Conservation (phyloP, 1,140 invertebrate species). For the Coptotermes formosanus region DNA sequence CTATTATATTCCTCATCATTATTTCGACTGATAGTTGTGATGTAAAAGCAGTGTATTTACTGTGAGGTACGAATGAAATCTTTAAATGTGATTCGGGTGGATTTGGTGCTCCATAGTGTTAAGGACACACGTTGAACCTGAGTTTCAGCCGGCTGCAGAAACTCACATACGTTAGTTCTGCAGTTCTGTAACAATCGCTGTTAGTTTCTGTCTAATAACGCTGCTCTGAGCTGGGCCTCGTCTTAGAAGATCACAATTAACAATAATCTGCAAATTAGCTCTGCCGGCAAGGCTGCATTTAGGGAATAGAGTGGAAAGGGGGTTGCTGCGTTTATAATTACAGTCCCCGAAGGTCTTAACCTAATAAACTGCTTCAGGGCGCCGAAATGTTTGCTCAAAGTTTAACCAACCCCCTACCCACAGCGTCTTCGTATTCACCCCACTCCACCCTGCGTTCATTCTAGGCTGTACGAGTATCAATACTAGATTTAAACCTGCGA, state of each 20-base stretch:
- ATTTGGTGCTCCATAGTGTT: too few relatives aligned
- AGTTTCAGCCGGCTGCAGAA: too few relatives aligned
- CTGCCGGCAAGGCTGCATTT: background rate
- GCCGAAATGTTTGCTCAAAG: conserved; percentile 5
- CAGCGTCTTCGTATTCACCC: background rate
- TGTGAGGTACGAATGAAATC: too few relatives aligned
- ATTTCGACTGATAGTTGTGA: too few relatives aligned
- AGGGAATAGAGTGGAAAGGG: conserved; percentile 4
- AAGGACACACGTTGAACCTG: too few relatives aligned
- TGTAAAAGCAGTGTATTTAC: too few relatives aligned
- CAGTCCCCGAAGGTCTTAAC: background rate
- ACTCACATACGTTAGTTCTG: background rate
- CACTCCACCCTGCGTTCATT: background rate
- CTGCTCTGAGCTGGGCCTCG: background rate
- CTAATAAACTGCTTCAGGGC: background rate
- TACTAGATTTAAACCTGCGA: conserved; percentile 12
- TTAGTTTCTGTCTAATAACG: background rate
- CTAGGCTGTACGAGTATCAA: background rate
- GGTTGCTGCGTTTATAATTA: background rate
- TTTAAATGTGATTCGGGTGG: too few relatives aligned
- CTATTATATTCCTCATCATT: too few relatives aligned
- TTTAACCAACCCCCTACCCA: background rate
- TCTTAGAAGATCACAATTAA: conserved; percentile 19
- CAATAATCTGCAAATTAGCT: conserved; percentile 19
- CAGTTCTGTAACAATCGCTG: background rate